Base-by-base conservation (phyloP, 2,888 invertebrate genomes). In the Chrysolina haemoptera region DNA sequence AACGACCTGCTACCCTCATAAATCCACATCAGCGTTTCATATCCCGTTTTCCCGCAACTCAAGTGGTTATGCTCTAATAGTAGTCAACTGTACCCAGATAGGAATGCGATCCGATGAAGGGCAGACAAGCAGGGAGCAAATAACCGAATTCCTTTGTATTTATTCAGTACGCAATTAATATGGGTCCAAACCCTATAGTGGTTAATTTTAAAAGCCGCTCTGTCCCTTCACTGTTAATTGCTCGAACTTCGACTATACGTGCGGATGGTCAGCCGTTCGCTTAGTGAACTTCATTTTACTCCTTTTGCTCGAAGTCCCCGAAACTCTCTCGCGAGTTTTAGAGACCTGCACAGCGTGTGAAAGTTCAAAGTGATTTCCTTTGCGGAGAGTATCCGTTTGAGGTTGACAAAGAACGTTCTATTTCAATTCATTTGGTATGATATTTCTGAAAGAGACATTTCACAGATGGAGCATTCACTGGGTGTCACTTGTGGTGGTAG, bases 151-250 rank as follows among this genome's bases (percentile, higher is more conserved):
- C 70, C 74, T 74, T 74, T 74, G 70, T 74, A 74, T 74, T 74
- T 70, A 74, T 74, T 74, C 65, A 74, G 67, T 71, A 70, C 50
- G 70, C 70, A 66, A 70, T 74, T 74, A 74, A 74, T 70, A 74
- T 70, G 67, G 55, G 20, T 41, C 50, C 65, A 18, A 20, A 53
- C 27, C 62, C 48, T 64, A 43, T 64, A 43, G 59, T 50, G 64
- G 74, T 71, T 74, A 70, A 70, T 71, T 74, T 71, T 68, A 64
- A 68, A 66, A 69, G 71, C 69, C 73, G 50, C 59, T 48, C 70
- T 63, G 70, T 68, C 70, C 75, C 66, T 72, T 68, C 65, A 67
- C 66, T 55, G 59, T 40, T 72, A 73, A 75, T 75, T 73, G 53
- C 69, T 40, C 50, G 70, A 70, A 62, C 40, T 48, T 50, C 18